These are phyloP conservation scores for Dipodomys merriami DNA, from an alignment of 2,113 vertebrate species.

Conservation along the genomic window DNA sequence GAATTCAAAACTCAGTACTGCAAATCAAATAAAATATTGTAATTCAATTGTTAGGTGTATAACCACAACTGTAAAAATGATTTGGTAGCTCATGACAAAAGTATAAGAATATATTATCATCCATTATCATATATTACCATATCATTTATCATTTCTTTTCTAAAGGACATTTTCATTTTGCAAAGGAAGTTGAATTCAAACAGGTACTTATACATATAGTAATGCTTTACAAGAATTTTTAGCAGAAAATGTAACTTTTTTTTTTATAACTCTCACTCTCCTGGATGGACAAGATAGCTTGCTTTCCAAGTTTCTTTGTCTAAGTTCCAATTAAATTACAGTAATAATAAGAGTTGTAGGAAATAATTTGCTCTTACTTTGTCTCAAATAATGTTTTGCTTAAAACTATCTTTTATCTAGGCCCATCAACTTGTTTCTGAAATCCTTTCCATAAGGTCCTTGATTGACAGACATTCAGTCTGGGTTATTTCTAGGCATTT, in stretches of 20 bases:
- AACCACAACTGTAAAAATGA: conserved; percentile 50
- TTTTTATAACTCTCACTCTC: neutral
- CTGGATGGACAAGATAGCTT: neutral
- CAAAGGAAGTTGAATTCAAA: conserved; percentile 55
- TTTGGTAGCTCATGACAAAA: conserved; percentile 30
- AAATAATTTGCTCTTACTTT: neutral
- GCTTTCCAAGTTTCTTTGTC: neutral
- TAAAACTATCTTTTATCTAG: neutral
- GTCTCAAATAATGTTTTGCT: neutral
- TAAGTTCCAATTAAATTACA: neutral
- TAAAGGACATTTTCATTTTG: conserved; percentile 59
- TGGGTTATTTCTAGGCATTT: neutral
- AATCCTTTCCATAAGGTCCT: neutral
- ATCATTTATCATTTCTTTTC: conserved; percentile 63
- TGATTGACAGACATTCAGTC: neutral
- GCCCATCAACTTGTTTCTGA: neutral
- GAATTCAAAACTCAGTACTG: no score
- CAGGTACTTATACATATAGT: neutral
- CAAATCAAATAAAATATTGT: neutral
- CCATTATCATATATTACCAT: conserved; percentile 48
- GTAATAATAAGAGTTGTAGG: neutral
- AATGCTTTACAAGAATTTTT: conserved; percentile 50
- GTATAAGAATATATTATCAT: conserved; percentile 16
- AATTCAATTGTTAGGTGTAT: conserved; percentile 33
- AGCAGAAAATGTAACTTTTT: conserved; percentile 47